A percentile compares a stretch with the other conserved stretches of the same genome.
Conservation (phyloP, 2,888 invertebrate species). For the Conchocele bisecta region DNA sequence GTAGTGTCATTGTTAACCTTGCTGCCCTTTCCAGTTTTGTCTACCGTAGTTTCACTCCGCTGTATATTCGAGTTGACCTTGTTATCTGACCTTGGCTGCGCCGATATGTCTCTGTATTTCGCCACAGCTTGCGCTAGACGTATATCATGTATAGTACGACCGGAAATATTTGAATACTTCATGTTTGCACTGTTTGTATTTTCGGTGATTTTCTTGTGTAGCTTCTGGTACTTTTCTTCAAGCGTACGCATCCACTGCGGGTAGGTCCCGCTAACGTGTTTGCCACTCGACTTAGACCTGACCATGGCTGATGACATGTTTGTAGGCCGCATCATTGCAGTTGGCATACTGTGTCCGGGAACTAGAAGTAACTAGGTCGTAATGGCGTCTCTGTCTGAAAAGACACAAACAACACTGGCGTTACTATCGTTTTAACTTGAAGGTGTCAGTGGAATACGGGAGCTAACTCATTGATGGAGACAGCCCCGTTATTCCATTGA, state of each 20-base stretch:
- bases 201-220: constrained; percentile 72
- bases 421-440: too few relatives aligned
- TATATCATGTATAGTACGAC: constrained; percentile 42
- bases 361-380: too few relatives aligned
- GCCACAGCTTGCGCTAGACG: constrained; percentile 41
- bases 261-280: constrained; percentile 36
- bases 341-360: neutral
- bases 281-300: constrained; percentile 19
- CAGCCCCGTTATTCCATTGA: too few relatives aligned
- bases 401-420: too few relatives aligned
- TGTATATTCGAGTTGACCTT: neutral
- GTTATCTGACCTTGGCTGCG: too few relatives aligned
- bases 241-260: constrained; percentile 75
- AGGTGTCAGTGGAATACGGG: too few relatives aligned
- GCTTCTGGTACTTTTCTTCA: constrained; percentile 72
- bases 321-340: constrained; percentile 43
- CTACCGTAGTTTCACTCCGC: too few relatives aligned
- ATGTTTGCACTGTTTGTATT: constrained; percentile 30
- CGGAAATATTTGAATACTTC: constrained; percentile 26
- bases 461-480: too few relatives aligned
- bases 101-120: constrained; percentile 33
- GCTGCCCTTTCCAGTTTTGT: too few relatives aligned
- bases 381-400: too few relatives aligned
- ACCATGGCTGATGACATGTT: constrained; percentile 12
- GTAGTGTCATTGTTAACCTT: too few relatives aligned